A percentile compares a stretch with the other conserved stretches of the same genome.
These are phyloP conservation scores for Cyprinella venusta DNA, from an alignment of 2,797 vertebrate genomes.

Conservation along the genomic window DNA sequence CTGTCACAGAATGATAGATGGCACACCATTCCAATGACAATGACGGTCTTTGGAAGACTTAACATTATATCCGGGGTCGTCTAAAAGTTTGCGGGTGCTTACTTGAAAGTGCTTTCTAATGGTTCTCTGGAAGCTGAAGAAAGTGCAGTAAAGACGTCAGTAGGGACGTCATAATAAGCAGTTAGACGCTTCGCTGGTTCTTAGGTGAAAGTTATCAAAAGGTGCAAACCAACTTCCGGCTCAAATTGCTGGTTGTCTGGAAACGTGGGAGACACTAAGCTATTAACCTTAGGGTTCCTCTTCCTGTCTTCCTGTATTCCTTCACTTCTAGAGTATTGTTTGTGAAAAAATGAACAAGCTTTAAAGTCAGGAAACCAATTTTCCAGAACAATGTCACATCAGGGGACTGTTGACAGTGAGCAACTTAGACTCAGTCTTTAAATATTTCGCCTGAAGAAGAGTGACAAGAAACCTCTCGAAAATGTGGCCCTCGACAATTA, in stretches of 20 bases:
- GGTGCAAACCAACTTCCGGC: constrained; percentile 26
- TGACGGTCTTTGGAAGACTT: not conserved
- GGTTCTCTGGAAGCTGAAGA: constrained; percentile 13
- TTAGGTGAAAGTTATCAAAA: constrained; percentile 28
- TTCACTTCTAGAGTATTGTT: constrained; percentile 33
- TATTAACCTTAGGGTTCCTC: constrained; percentile 49
- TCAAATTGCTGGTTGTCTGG: constrained; percentile 46
- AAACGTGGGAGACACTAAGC: constrained; percentile 15
- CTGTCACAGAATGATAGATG: not conserved
- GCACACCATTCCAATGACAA: not conserved
- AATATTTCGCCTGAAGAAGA: not conserved
- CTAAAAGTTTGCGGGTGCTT: constrained; percentile 21
- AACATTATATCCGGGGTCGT: not conserved
- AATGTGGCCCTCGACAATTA: not conserved
- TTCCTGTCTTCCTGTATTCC: constrained; percentile 19
- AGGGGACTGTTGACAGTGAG: not conserved
- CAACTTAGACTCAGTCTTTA: not conserved
- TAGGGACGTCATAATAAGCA: constrained; percentile 34
- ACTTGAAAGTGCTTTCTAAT: constrained; percentile 24
- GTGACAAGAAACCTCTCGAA: constrained; percentile 22
- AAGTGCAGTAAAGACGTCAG: constrained; percentile 2
- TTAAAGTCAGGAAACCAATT: constrained; percentile 30
- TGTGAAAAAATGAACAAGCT: constrained; percentile 32
- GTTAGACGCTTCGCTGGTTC: constrained; percentile 28
- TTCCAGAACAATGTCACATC: constrained; percentile 40